Evolutionary conservation across 2,797 vertebrate species (phyloP), one percentile per base, ranked within the genome.

Genomic region (Aulostomus chinensis): DNA sequence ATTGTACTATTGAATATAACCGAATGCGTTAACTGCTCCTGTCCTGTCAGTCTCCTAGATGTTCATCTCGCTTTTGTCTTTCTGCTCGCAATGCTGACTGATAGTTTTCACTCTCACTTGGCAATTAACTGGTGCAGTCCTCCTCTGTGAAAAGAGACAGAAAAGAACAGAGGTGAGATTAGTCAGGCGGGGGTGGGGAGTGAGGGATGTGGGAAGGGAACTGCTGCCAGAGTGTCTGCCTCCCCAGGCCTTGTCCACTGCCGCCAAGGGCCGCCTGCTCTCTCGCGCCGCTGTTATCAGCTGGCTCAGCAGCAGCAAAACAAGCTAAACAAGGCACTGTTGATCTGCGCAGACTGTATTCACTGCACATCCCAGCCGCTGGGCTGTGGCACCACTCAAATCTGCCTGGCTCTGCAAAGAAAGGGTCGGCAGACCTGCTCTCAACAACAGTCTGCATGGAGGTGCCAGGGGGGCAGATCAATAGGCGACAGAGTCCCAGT

Each of bases 171-270:
- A 85, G 65, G 53, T 76, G 70, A 85, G 84, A 89, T 89, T 87
- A 88, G 80, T n/a, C 54, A 45, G 67, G 50, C 71, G 51, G 56
- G 24, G 57, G 52, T 45, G 64, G 50, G 70, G 75, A 52, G 75
- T 58, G 72, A 52, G 79, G 72, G 78, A 72, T 78, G 78, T 76
- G 75, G 82, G 85, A 79, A 86, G 78, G 62, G 79, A 81, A 67
- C 75, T 93, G 95, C 86, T 93, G 96, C 91, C 95, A 91, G 90
- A 77, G 84, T 89, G 94, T 96, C 95, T 95, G 92, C 90, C 90
- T 93, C 93, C 91, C 77, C 81, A 61, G 86, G 89, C 88, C 89
- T 90, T 80, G 88, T 91, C 89, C 86, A 81, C 80, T 89, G 92
- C 92, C 89, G 88, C 92, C 86, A 88, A 83, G 87, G 76, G 82